These are phyloP conservation scores for Vimba vimba DNA, from an alignment of 2,113 vertebrate species.

Conservation along the genomic window DNA sequence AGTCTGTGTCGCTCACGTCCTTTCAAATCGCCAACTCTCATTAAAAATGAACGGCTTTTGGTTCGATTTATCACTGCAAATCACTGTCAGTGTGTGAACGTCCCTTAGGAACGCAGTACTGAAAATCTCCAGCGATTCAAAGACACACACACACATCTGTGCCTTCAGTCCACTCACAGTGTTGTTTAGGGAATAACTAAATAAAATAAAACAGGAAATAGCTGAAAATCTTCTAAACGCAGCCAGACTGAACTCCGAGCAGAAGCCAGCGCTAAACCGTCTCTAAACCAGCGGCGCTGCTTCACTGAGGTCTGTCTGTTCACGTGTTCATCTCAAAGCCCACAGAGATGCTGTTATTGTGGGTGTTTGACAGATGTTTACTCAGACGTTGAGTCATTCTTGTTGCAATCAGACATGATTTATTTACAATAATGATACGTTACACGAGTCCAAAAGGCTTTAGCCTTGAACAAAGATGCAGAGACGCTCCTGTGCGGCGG, in stretches of 20 bases:
- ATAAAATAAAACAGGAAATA: background rate
- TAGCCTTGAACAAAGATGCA: background rate
- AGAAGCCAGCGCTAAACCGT: too few species aligned
- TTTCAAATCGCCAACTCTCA: background rate
- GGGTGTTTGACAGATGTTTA: background rate
- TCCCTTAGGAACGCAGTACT: background rate
- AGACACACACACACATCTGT: background rate
- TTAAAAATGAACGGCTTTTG: background rate
- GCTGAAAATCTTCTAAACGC: background rate
- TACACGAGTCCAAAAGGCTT: background rate
- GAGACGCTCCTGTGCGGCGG: background rate
- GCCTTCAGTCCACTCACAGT: background rate
- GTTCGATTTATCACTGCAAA: background rate
- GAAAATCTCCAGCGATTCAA: background rate
- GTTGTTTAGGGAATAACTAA: slow-evolving; percentile 6
- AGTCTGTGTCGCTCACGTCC: background rate
- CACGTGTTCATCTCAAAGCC: background rate
- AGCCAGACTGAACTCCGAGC: too few species aligned
- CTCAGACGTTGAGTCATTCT: background rate
- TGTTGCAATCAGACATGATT: background rate
- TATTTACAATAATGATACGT: background rate
- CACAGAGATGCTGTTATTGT: background rate
- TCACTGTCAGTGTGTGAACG: background rate
- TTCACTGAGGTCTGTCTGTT: background rate
- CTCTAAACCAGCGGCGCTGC: background rate